A percentile compares a stretch with the other conserved stretches of the same genome.
Conservation (phyloP, 2,797 vertebrate species). For the Notolabrus celidotus region DNA sequence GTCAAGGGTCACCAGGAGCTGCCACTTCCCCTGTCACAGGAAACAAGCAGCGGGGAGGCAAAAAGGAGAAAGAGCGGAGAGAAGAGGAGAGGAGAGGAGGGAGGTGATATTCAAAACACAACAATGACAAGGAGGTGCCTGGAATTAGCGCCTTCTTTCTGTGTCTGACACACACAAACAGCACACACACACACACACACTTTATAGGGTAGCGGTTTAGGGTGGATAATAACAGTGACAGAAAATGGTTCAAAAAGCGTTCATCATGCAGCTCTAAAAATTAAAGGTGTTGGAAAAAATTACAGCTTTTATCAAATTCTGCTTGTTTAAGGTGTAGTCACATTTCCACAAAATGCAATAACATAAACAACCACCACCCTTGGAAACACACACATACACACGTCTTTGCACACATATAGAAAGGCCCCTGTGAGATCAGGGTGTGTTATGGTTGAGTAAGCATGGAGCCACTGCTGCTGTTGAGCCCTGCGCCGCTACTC, state of each 20-base stretch:
- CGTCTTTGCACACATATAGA: slow-evolving; percentile 29
- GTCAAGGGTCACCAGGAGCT: slow-evolving; percentile 80
- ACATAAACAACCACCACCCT: slow-evolving; percentile 28
- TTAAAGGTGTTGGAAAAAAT: slow-evolving; percentile 42
- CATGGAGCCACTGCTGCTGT: slow-evolving; percentile 66
- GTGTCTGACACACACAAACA: slow-evolving; percentile 25
- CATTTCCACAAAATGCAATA: slow-evolving; percentile 45
- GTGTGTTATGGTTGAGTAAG: slow-evolving; percentile 78
- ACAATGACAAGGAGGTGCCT: slow-evolving; percentile 77
- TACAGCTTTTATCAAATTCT: slow-evolving; percentile 28
- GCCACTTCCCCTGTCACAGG: slow-evolving; percentile 85
- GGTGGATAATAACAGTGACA: slow-evolving; percentile 43
- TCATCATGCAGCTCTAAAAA: slow-evolving; percentile 38
- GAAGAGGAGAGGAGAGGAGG: slow-evolving; percentile 50
- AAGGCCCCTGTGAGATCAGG: slow-evolving; percentile 62
- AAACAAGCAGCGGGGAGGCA: slow-evolving; percentile 77
- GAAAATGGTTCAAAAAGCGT: slow-evolving; percentile 37
- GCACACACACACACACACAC: slow-evolving; percentile 12
- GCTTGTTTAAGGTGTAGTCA: slow-evolving; percentile 21
- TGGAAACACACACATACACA: slow-evolving; percentile 34
- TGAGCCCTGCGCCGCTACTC: slow-evolving; percentile 64
- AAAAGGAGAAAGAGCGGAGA: slow-evolving; percentile 60
- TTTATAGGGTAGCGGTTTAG: slow-evolving; percentile 32
- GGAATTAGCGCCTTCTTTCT: slow-evolving; percentile 60
- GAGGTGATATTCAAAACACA: slow-evolving; percentile 78